These are phyloP conservation scores for Epizoanthus illoricatus DNA, from an alignment of 92 coral and sea anemone species.

Conservation along the genomic window DNA sequence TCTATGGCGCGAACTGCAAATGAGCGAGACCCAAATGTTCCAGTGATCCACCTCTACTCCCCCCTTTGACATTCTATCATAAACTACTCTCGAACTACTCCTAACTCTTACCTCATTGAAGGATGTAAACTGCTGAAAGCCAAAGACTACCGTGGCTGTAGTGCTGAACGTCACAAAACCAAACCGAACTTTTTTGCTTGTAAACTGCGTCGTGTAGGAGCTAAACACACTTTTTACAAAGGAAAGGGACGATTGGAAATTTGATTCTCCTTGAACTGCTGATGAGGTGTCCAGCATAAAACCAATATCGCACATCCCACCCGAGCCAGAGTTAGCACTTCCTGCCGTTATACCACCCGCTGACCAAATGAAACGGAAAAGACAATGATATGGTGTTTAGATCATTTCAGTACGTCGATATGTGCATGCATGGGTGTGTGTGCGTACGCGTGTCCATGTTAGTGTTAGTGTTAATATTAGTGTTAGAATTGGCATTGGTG, in stretches of 20 bases:
- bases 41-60: too few relatives aligned
- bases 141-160: conserved; percentile 29
- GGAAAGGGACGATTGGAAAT: conserved; percentile 46
- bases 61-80: too few relatives aligned
- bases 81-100: too few relatives aligned
- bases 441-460: too few relatives aligned
- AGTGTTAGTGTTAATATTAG: too few relatives aligned
- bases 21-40: too few relatives aligned
- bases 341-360: conserved; percentile 17
- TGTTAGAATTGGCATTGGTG: too few relatives aligned
- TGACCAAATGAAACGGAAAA: neutral
- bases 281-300: conserved; percentile 67
- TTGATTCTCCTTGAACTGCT: conserved; percentile 50
- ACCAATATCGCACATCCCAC: conserved; percentile 50
- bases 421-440: too few relatives aligned
- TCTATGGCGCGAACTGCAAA: too few relatives aligned
- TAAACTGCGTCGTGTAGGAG: conserved; percentile 33
- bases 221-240: conserved; percentile 50
- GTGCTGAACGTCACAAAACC: conserved; percentile 46
- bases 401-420: too few relatives aligned
- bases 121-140: neutral
- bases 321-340: neutral
- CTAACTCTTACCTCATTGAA: conserved; percentile 5
- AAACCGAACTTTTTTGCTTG: conserved; percentile 41
- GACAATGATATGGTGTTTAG: too few relatives aligned